Conservation (phyloP, 2,113 vertebrate species). For the Malurus cyaneus region DNA sequence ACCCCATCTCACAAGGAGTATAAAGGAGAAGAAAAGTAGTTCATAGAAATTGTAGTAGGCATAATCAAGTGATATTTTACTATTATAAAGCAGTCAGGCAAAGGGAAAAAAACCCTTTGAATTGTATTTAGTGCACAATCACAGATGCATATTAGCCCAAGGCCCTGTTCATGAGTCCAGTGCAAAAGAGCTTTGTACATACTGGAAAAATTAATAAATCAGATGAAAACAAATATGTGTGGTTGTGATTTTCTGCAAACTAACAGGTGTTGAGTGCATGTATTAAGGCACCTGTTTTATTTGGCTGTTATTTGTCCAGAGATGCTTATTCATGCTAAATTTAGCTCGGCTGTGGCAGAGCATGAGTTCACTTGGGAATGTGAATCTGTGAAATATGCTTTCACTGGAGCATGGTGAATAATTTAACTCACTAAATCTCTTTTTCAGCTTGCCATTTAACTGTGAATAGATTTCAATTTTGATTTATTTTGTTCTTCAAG, state of each 20-base stretch:
- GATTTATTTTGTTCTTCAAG: slow-evolving; percentile 62
- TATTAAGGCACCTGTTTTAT: slow-evolving; percentile 47
- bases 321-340: slow-evolving; percentile 56
- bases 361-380: slow-evolving; percentile 32
- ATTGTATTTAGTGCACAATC: not conserved
- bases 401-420: slow-evolving; percentile 55
- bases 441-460: slow-evolving; percentile 57
- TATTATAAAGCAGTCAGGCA: not conserved
- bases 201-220: not conserved
- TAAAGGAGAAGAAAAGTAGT: not conserved
- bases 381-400: slow-evolving; percentile 55
- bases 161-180: not conserved
- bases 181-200: not conserved
- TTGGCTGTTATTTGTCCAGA: slow-evolving; percentile 42
- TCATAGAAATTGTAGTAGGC: not conserved
- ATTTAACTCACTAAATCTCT: slow-evolving; percentile 61
- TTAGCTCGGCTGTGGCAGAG: slow-evolving; percentile 34
- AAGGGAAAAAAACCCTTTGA: not conserved
- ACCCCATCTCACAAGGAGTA: not conserved
- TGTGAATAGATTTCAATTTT: slow-evolving; percentile 62
- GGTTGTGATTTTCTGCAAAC: not conserved
- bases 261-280: slow-evolving; percentile 11
- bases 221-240: not conserved
- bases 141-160: not conserved
- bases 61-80: not conserved